These are phyloP conservation scores for Pleuronectes platessa DNA, from an alignment of 2,113 vertebrate genomes.

Conservation along the genomic window DNA sequence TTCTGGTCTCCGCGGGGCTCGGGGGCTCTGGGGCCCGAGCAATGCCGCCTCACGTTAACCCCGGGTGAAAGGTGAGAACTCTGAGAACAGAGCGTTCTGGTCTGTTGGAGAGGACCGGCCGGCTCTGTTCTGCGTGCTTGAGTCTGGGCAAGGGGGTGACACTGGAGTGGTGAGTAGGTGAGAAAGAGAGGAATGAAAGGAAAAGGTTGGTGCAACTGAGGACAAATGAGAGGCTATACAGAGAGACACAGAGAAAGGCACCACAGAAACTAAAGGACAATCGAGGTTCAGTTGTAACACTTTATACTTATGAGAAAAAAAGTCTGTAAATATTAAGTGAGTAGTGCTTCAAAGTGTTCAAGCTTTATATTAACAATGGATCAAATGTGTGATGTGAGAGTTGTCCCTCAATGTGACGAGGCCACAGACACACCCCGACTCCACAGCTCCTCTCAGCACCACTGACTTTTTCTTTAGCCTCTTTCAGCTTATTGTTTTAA, in stretches of 20 bases:
- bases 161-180: conserved; percentile 35
- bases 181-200: conserved; percentile 44
- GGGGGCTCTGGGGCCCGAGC: conserved; percentile 44
- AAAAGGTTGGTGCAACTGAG: conserved; percentile 53
- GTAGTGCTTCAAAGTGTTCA: background rate
- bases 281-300: background rate
- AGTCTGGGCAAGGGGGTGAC: conserved; percentile 66
- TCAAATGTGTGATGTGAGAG: background rate
- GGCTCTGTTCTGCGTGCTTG: conserved; percentile 81
- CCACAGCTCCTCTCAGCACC: background rate
- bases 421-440: no score
- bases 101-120: conserved; percentile 73
- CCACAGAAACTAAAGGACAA: background rate
- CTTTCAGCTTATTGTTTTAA: background rate
- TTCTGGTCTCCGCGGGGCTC: conserved; percentile 73
- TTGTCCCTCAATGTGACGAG: background rate
- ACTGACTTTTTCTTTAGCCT: background rate
- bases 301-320: background rate
- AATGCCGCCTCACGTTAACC: conserved; percentile 70
- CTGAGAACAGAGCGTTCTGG: conserved; percentile 81
- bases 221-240: conserved; percentile 39
- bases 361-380: background rate
- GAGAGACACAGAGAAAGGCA: background rate
- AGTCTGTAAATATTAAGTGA: background rate
- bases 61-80: conserved; percentile 83